A percentile compares a stretch with the other conserved stretches of the same genome.
phyloP scores from a whole-genome alignment of 2,888 invertebrate genomes.

The Argyresthia goedartella region DNA sequence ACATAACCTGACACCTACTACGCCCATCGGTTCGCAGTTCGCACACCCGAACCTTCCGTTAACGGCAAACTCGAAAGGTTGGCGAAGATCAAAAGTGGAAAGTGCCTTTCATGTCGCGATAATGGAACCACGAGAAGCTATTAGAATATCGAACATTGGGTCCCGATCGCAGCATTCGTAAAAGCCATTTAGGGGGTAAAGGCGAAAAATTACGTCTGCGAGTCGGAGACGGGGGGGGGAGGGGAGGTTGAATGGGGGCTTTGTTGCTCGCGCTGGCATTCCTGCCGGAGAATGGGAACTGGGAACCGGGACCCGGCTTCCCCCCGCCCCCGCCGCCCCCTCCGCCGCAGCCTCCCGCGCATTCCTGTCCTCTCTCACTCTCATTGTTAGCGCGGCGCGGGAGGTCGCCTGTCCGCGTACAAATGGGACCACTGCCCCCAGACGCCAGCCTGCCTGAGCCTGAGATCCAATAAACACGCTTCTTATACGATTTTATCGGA shows the following conservation, averaged over 20 bases:
- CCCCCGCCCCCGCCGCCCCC: constrained; percentile 26
- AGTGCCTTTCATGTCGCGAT: constrained; percentile 16
- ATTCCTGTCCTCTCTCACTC: constrained; percentile 68
- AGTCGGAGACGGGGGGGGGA: constrained; percentile 43
- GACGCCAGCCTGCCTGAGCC: constrained; percentile 32
- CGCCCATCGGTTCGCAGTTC: too few species aligned
- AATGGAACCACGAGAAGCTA: constrained; percentile 29
- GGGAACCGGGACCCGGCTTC: constrained; percentile 57
- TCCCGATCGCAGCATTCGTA: constrained; percentile 31
- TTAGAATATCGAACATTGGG: constrained; percentile 35
- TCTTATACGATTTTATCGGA: constrained; percentile 14
- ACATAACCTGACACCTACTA: too few species aligned
- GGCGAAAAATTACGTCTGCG: constrained; percentile 48
- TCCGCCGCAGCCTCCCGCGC: constrained; percentile 30
- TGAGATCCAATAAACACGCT: constrained; percentile 52
- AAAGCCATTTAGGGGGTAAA: constrained; percentile 49
- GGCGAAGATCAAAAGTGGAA: constrained; percentile 12
- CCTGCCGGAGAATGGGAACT: constrained; percentile 38
- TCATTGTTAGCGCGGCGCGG: constrained; percentile 66
- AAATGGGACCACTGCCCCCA: constrained; percentile 19
- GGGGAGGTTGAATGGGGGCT: constrained; percentile 60
- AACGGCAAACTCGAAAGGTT: too few species aligned
- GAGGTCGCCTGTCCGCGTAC: constrained; percentile 49
- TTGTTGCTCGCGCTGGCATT: constrained; percentile 67
- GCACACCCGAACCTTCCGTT: too few species aligned